Percentiles rank a stretch among this genome's conserved stretches.
phyloP scores from a whole-genome alignment of 2,888 invertebrate genomes.

The Cylloceria caligata region DNA sequence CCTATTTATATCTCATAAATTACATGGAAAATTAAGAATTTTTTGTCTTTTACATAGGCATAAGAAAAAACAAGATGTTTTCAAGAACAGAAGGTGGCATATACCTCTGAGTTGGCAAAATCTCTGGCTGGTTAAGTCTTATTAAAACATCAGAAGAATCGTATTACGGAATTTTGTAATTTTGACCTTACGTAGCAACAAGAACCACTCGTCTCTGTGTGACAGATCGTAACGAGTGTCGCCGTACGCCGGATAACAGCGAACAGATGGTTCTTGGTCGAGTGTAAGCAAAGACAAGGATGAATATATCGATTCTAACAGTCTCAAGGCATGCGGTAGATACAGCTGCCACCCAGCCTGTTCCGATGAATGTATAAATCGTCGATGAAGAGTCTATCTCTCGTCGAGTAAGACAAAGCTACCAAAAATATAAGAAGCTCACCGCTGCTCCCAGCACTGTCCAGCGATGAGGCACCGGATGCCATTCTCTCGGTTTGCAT shows the following conservation, averaged over 20 bases:
- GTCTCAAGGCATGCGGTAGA: not conserved
- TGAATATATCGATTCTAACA: not conserved
- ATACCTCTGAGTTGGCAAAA: not conserved
- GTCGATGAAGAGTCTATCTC: not conserved
- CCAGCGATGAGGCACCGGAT: constrained; percentile 92
- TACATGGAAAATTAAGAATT: constrained; percentile 57
- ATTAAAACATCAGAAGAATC: not conserved
- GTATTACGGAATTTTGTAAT: not conserved
- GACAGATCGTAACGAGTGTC: not conserved
- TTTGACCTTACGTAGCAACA: not conserved
- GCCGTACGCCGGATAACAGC: not conserved
- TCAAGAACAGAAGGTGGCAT: not conserved
- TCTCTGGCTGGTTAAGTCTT: not conserved
- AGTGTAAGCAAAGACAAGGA: not conserved
- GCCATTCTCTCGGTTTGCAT: constrained; percentile 86
- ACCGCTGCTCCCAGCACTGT: constrained; percentile 92
- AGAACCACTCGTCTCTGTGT: not conserved
- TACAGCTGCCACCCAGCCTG: not conserved
- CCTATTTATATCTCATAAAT: constrained; percentile 67
- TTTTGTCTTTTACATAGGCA: not conserved
- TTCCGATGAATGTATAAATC: not conserved
- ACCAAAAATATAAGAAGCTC: constrained; percentile 71
- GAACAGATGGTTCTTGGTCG: not conserved
- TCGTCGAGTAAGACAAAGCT: not conserved
- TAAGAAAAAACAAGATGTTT: constrained; percentile 16